Percentiles rank a stretch among this genome's conserved stretches.
These are phyloP conservation scores for Siniperca scherzeri DNA, from an alignment of 2,797 vertebrate species.

Conservation along the genomic window DNA sequence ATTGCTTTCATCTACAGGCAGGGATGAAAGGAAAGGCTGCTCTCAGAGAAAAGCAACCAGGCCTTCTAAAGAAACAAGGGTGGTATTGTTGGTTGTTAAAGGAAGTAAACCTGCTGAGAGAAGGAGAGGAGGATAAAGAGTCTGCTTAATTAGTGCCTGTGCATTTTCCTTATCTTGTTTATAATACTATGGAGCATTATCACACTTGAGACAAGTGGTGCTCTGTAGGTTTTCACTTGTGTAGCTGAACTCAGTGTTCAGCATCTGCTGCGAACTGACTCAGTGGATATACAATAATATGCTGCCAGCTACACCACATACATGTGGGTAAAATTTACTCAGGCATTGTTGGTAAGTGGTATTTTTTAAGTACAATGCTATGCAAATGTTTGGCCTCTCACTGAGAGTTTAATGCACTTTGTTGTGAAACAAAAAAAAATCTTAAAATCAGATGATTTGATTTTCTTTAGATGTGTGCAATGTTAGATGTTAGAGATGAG, in stretches of 20 bases:
- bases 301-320: neutral
- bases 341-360: neutral
- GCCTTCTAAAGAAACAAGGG: neutral
- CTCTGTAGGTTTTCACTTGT: neutral
- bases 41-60: neutral
- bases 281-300: neutral
- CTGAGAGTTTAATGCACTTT: too few relatives aligned
- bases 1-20: conserved; percentile 33
- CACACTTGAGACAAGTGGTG: conserved; percentile 4
- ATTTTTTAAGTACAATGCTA: neutral
- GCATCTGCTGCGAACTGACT: neutral
- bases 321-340: neutral
- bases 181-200: neutral
- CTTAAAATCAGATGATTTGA: too few relatives aligned
- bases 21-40: neutral
- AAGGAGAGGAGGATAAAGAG: neutral
- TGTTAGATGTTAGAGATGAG: neutral
- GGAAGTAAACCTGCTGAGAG: conserved; percentile 26
- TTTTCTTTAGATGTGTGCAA: neutral
- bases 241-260: neutral
- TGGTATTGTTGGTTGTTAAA: conserved; percentile 10
- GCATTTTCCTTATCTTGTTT: conserved; percentile 17
- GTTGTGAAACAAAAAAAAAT: neutral
- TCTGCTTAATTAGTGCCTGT: conserved; percentile 23
- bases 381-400: neutral